Base-by-base conservation (phyloP, 2,888 invertebrate species). In the Taphrorychus bicolor region DNA sequence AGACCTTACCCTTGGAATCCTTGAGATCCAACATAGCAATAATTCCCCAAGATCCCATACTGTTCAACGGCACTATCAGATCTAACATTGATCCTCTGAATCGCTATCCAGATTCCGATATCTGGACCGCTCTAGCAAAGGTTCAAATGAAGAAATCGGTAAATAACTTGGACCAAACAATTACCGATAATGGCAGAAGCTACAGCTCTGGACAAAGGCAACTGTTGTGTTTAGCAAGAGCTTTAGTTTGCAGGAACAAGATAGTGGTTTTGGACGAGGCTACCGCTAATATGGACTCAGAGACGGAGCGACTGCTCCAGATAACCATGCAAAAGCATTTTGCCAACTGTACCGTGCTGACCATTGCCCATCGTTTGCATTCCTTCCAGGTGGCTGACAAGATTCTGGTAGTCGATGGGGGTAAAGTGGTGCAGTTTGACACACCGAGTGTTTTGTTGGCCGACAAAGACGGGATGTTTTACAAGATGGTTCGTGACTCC, bases 11-110 rank as follows among this genome's bases (percentile, higher is more conserved):
- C 0, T 83, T 94, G 23, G 88, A 90, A 73, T 87, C 90, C 78
- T 84, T 94, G 14, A 87, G 94, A 58, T 89, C 90, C 18, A 89
- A 88, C 78, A 86, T 94, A 67, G 91, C 93, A 5, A 94, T 94
- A 76, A 94, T 94, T 42, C 94, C 94, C 0, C 94, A 94, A 81
- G 93, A 94, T 77, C 94, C 94, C 0, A 91, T 93, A 64, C 82
- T 94, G 59, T 94, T 97, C 83, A 91, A 92, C 0, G 95, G 95
- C 32, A 90, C 93, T 3, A 86, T 97, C 84, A 85, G 96, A 2
- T 90, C 90, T 77, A 97, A 97, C 83, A 85, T 97, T 63, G 96
- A 96, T 83, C 96, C 96, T 1, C 95, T 95, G 79, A 88, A 91
- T 69, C 89, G 90, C 75, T 91, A 91, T 76, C 84, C 87, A 0